Conservation (phyloP, 2,797 vertebrate species). For the Loris lydekkerianus region DNA sequence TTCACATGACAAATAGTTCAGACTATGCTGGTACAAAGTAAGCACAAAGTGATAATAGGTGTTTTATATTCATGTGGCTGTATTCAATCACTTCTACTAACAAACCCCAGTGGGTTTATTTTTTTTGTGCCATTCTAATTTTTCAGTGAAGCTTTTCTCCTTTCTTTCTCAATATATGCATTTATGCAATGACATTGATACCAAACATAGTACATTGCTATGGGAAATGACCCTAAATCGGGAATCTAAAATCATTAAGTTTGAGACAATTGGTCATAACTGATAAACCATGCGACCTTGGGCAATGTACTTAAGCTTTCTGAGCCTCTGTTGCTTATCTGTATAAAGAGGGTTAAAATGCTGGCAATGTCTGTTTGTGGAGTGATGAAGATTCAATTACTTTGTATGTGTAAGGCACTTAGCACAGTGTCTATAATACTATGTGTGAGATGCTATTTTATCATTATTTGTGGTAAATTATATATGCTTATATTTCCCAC, state of each 20-base stretch:
- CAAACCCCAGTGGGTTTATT: neutral
- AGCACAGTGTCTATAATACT: neutral
- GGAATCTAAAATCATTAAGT: neutral
- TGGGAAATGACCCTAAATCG: neutral
- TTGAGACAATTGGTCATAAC: neutral
- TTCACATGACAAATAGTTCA: neutral
- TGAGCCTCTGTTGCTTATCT: neutral
- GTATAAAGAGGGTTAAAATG: neutral
- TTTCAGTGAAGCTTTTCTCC: neutral
- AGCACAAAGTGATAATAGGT: neutral
- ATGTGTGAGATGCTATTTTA: neutral
- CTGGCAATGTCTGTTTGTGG: neutral
- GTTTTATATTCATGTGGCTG: neutral
- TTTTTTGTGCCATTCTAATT: neutral
- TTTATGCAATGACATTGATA: neutral
- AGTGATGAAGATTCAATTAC: neutral
- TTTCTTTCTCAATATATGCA: neutral
- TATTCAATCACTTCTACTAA: neutral
- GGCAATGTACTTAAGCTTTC: neutral
- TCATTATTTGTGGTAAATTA: neutral
- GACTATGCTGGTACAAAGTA: neutral
- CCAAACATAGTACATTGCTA: neutral
- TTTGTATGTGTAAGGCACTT: neutral
- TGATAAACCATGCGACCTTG: neutral
- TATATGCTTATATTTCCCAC: neutral